phyloP scores from a whole-genome alignment of 2,888 invertebrate genomes.

The Drosophila longiperda region DNA sequence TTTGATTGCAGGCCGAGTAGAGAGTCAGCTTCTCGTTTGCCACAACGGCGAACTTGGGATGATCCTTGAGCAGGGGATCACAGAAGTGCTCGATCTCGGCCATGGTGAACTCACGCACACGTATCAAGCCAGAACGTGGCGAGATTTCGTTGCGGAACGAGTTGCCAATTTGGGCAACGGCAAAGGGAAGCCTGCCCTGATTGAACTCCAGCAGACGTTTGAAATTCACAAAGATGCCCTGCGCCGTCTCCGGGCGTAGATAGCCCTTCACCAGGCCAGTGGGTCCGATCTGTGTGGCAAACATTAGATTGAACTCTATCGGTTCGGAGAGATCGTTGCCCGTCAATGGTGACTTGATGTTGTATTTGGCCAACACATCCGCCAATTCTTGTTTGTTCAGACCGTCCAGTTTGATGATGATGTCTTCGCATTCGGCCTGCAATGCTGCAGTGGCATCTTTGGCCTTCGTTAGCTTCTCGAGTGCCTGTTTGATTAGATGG shows the following conservation, averaged over 20 bases:
- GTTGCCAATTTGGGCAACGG: constrained; percentile 99
- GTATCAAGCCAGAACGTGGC: constrained; percentile 96
- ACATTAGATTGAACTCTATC: constrained; percentile 99
- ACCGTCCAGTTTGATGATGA: constrained; percentile 90
- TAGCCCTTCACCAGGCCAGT: constrained; percentile 97
- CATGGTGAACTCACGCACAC: constrained; percentile 99
- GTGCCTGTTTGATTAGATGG: constrained; percentile 97
- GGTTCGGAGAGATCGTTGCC: constrained; percentile 98
- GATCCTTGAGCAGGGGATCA: constrained; percentile 94
- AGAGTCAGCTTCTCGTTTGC: constrained; percentile 91
- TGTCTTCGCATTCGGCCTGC: constrained; percentile 82
- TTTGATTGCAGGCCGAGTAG: constrained; percentile 98
- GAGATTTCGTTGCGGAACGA: constrained; percentile 99
- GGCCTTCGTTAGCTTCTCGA: constrained; percentile 93
- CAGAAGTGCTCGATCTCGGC: constrained; percentile 99
- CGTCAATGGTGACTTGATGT: constrained; percentile 97
- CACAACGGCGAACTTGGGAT: constrained; percentile 94
- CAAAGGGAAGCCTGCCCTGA: constrained; percentile 97
- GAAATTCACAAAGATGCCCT: constrained; percentile 99
- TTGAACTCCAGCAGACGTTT: constrained; percentile 98
- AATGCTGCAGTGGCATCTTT: constrained; percentile 91
- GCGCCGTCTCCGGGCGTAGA: constrained; percentile 99
- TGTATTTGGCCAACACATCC: constrained; percentile 92
- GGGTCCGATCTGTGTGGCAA: constrained; percentile 98
- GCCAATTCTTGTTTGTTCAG: constrained; percentile 96